Conservation (phyloP, 2,797 vertebrate species). For the Euphonia xanthogaster region DNA sequence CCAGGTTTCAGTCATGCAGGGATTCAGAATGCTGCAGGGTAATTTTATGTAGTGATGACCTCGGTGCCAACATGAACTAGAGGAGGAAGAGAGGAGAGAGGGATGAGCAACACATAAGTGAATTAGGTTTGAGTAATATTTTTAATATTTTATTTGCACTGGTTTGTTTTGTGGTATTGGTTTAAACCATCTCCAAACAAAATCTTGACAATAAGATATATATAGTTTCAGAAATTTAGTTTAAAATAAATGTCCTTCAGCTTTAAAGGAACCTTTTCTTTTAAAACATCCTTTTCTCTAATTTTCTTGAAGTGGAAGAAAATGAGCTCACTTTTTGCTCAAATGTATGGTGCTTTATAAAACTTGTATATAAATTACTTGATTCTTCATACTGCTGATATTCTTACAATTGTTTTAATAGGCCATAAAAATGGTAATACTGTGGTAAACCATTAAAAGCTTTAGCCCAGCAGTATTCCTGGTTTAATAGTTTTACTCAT, state of each 20-base stretch:
- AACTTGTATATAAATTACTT: constrained; percentile 71
- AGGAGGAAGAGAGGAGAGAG: not conserved
- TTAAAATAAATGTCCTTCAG: not conserved
- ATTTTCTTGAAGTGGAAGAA: constrained; percentile 2
- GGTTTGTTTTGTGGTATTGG: not conserved
- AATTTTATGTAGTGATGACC: not conserved
- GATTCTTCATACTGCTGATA: constrained; percentile 69
- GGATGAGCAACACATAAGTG: not conserved
- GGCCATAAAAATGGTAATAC: constrained; percentile 77
- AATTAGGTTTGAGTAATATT: not conserved
- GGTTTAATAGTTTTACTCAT: constrained; percentile 77
- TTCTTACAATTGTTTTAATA: constrained; percentile 75
- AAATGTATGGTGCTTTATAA: constrained; percentile 65
- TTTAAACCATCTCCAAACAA: not conserved
- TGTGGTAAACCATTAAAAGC: constrained; percentile 72
- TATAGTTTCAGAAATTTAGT: not conserved
- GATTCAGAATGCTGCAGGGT: not conserved
- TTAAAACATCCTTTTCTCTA: not conserved
- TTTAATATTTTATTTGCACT: not conserved
- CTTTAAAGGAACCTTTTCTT: not conserved
- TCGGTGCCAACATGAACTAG: not conserved
- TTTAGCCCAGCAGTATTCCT: constrained; percentile 77
- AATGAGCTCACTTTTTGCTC: constrained; percentile 23
- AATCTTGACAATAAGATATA: not conserved
- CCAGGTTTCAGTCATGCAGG: not conserved